Conservation (phyloP, 1,140 invertebrate species). For the Mya arenaria region DNA sequence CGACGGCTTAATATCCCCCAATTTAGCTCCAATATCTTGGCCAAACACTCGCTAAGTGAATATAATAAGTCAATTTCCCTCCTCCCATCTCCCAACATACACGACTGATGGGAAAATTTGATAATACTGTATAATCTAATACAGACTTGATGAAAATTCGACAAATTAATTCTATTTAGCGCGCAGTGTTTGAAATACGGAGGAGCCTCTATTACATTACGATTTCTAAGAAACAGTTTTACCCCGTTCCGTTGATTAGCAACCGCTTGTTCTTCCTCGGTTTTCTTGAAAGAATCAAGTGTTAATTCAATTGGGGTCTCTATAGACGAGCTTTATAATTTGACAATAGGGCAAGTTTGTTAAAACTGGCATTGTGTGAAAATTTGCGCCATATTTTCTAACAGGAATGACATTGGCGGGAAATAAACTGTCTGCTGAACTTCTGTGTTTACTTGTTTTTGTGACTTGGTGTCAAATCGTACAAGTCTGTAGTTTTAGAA, state of each 20-base stretch:
- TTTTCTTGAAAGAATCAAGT: conserved; percentile 38
- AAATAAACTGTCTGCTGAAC: too few relatives aligned
- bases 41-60: too few relatives aligned
- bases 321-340: not conserved
- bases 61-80: conserved; percentile 41
- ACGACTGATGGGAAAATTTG: conserved; percentile 17
- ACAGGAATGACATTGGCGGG: not conserved
- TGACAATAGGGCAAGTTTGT: not conserved
- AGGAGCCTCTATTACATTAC: conserved; percentile 40
- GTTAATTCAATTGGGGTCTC: conserved; percentile 34
- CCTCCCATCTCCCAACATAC: not conserved
- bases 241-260: conserved; percentile 27
- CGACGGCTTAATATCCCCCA: too few relatives aligned
- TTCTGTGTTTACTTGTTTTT: not conserved
- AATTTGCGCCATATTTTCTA: not conserved
- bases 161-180: conserved; percentile 57
- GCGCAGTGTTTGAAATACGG: conserved; percentile 2
- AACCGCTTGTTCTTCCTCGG: not conserved
- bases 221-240: conserved; percentile 10
- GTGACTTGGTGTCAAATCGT: too few relatives aligned
- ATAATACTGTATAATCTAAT: conserved; percentile 51
- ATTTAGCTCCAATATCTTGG: too few relatives aligned
- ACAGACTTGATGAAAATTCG: conserved; percentile 55
- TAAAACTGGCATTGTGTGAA: conserved; percentile 1
- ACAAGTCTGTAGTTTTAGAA: too few relatives aligned